Evolutionary conservation across 1,140 invertebrate species (phyloP).

Genomic region (Euschistus heros): DNA sequence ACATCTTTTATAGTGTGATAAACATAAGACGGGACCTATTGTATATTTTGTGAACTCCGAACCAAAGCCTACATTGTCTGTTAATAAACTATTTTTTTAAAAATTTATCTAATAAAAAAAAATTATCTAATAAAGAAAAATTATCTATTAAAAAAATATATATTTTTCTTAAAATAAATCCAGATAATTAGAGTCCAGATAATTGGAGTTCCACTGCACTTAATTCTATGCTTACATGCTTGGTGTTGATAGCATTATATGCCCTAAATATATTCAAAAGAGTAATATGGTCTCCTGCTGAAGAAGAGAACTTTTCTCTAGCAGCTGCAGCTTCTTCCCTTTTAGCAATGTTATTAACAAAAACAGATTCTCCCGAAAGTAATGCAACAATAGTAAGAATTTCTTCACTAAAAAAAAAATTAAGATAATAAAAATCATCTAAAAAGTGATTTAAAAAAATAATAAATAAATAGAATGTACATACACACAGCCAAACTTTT

Average conservation of each 20-base stretch:
- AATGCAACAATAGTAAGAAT: slow-evolving; percentile 57
- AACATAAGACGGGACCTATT: too few species aligned
- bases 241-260: slow-evolving; percentile 58
- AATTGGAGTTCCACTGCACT: too few species aligned
- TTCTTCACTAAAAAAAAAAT: slow-evolving; percentile 54
- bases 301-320: slow-evolving; percentile 70
- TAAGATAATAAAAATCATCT: background rate
- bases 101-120: background rate
- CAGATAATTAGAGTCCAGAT: too few species aligned
- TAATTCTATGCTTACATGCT: slow-evolving; percentile 46
- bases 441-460: too few species aligned
- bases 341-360: slow-evolving; percentile 41
- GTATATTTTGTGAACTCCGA: too few species aligned
- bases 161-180: too few species aligned
- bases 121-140: background rate
- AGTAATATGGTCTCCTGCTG: slow-evolving; percentile 86
- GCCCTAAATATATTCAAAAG: slow-evolving; percentile 79
- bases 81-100: too few species aligned
- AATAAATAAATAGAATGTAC: slow-evolving; percentile 25
- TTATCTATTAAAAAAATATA: too few species aligned
- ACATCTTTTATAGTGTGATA: too few species aligned
- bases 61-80: too few species aligned
- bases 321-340: slow-evolving; percentile 53
- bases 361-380: slow-evolving; percentile 54
- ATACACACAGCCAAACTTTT: slow-evolving; percentile 64